Evolutionary conservation across 2,797 vertebrate genomes (phyloP).

Genomic region (Eremophila alpestris): DNA sequence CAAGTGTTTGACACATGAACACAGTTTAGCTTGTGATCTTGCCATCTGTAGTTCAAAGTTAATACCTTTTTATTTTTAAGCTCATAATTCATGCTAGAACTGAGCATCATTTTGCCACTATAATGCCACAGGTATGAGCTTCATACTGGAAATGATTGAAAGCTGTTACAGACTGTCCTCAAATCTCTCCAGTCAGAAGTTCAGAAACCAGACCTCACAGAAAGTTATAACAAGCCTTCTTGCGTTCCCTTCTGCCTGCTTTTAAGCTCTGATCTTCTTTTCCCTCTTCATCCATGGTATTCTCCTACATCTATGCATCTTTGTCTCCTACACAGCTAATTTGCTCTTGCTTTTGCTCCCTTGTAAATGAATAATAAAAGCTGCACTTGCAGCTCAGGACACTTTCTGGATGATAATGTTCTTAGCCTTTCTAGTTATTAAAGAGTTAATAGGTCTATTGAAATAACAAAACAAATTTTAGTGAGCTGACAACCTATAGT

Average conservation of each 20-base stretch:
- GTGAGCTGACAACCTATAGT: not conserved
- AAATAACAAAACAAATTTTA: not conserved
- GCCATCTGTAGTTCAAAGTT: constrained; percentile 40
- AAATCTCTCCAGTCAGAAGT: not conserved
- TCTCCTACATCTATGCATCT: not conserved
- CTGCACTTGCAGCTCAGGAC: not conserved
- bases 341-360: not conserved
- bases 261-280: not conserved
- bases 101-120: not conserved
- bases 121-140: not conserved
- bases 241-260: not conserved
- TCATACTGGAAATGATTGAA: not conserved
- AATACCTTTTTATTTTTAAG: constrained; percentile 15
- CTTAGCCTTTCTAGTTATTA: not conserved
- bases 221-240: not conserved
- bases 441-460: not conserved
- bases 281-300: not conserved
- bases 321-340: not conserved
- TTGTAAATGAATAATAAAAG: not conserved
- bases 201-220: not conserved
- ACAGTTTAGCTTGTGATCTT: constrained; percentile 3
- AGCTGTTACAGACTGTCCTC: not conserved
- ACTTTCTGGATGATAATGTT: not conserved
- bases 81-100: not conserved
- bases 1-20: not conserved